These are phyloP conservation scores for Hirtodrosophila histrioides DNA, from an alignment of 2,888 invertebrate genomes.

Conservation along the genomic window DNA sequence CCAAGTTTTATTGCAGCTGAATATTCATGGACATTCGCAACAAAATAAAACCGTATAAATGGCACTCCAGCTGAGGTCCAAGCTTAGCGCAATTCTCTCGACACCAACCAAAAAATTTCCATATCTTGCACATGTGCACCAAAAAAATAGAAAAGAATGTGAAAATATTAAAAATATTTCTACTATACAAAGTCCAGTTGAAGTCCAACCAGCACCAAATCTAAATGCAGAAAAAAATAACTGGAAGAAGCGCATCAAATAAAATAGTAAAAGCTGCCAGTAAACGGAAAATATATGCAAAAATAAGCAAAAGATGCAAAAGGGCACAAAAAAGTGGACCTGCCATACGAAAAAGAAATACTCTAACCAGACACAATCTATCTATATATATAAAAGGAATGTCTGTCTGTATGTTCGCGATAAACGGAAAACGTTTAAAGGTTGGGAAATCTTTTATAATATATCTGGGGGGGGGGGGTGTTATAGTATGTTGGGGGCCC, in stretches of 20 bases:
- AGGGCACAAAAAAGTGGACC: background rate
- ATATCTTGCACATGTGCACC: slow-evolving; percentile 53
- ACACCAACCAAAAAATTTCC: slow-evolving; percentile 50
- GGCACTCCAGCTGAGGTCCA: slow-evolving; percentile 12
- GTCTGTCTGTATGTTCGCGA: no score
- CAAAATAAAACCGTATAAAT: slow-evolving; percentile 25
- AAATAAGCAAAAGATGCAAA: slow-evolving; percentile 3
- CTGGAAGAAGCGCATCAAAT: slow-evolving; percentile 28
- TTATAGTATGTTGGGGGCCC: no score
- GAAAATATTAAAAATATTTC: slow-evolving; percentile 36
- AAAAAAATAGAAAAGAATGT: slow-evolving; percentile 11
- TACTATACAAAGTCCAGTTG: slow-evolving; percentile 24
- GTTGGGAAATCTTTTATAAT: no score
- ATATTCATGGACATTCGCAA: slow-evolving; percentile 46
- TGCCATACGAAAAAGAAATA: background rate
- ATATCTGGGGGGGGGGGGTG: no score
- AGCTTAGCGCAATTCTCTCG: slow-evolving; percentile 36
- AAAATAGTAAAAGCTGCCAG: slow-evolving; percentile 11
- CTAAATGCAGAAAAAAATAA: slow-evolving; percentile 38
- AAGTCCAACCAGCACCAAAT: slow-evolving; percentile 35
- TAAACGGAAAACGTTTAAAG: no score
- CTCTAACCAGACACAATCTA: slow-evolving; percentile 2
- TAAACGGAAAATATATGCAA: slow-evolving; percentile 2
- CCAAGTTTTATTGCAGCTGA: slow-evolving; percentile 50
- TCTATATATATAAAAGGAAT: no score